These are phyloP conservation scores for Strigamia transsilvanica DNA, from an alignment of 2,888 invertebrate species.

Conservation along the genomic window DNA sequence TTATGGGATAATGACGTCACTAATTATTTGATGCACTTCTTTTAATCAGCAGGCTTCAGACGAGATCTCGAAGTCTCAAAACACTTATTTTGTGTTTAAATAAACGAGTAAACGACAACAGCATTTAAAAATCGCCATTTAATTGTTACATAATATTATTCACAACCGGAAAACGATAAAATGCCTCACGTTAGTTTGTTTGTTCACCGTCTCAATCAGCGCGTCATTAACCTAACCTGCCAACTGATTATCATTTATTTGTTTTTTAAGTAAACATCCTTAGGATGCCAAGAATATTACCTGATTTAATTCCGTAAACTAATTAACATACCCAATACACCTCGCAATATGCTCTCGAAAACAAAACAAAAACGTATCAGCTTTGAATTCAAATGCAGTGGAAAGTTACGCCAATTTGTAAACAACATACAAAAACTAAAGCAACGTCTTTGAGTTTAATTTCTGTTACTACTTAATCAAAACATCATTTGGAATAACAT, in stretches of 20 bases:
- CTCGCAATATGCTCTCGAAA: neutral
- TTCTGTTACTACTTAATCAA: neutral
- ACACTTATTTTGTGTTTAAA: too few species aligned
- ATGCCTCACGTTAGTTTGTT: too few species aligned
- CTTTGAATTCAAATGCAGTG: slow-evolving; percentile 17
- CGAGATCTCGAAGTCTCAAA: too few species aligned
- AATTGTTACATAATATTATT: too few species aligned
- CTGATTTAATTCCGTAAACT: neutral
- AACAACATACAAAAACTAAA: neutral
- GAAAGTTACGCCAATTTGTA: slow-evolving; percentile 30
- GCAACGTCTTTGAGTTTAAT: neutral
- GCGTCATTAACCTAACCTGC: neutral
- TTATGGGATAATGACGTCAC: neutral
- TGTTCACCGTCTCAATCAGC: too few species aligned
- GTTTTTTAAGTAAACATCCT: too few species aligned
- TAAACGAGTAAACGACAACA: too few species aligned
- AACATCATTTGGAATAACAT: too few species aligned
- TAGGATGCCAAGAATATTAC: too few species aligned
- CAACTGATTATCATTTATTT: too few species aligned
- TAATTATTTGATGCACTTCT: neutral
- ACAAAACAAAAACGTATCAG: neutral
- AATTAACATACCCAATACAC: neutral
- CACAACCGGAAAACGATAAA: neutral
- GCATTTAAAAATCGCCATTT: too few species aligned
- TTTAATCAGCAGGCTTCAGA: neutral